phyloP scores from a whole-genome alignment of 2,888 invertebrate species.

The Calephelis perditalis region DNA sequence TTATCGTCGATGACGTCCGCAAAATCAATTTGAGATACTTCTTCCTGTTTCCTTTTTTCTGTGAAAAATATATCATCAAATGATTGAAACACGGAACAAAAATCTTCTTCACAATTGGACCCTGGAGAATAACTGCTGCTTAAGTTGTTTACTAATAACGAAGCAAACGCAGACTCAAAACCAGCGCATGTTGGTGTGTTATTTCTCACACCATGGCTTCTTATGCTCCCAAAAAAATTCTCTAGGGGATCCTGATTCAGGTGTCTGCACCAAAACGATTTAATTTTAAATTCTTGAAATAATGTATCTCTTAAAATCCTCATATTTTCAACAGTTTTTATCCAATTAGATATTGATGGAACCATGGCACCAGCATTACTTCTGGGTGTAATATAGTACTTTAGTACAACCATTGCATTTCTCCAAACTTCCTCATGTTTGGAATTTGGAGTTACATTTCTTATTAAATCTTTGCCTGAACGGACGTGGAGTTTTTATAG shows the following conservation, averaged over 20 bases:
- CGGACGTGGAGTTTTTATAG: constrained; percentile 14
- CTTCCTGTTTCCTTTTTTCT: background rate
- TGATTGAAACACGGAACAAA: background rate
- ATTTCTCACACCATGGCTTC: constrained; percentile 18
- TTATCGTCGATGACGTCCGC: background rate
- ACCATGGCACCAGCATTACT: constrained; percentile 5
- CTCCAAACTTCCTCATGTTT: constrained; percentile 16
- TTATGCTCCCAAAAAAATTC: constrained; percentile 20
- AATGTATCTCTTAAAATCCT: constrained; percentile 11
- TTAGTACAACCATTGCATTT: constrained; percentile 18
- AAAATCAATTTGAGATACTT: background rate
- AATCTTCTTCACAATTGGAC: constrained; percentile 10
- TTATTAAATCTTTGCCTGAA: constrained; percentile 20
- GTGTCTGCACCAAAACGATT: constrained; percentile 19
- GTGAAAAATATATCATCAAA: background rate
- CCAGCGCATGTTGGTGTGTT: background rate
- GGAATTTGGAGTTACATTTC: constrained; percentile 22
- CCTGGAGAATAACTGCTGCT: constrained; percentile 5
- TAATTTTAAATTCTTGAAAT: constrained; percentile 14
- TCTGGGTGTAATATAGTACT: constrained; percentile 15
- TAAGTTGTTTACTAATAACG: constrained; percentile 6
- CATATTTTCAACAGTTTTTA: constrained; percentile 22
- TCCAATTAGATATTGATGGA: constrained; percentile 18
- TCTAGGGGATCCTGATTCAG: constrained; percentile 24
- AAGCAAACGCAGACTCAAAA: constrained; percentile 13